Percentiles rank a stretch among this genome's conserved stretches.
Conservation (phyloP, 2,113 vertebrate genomes). For the Neomonachus schauinslandi region DNA sequence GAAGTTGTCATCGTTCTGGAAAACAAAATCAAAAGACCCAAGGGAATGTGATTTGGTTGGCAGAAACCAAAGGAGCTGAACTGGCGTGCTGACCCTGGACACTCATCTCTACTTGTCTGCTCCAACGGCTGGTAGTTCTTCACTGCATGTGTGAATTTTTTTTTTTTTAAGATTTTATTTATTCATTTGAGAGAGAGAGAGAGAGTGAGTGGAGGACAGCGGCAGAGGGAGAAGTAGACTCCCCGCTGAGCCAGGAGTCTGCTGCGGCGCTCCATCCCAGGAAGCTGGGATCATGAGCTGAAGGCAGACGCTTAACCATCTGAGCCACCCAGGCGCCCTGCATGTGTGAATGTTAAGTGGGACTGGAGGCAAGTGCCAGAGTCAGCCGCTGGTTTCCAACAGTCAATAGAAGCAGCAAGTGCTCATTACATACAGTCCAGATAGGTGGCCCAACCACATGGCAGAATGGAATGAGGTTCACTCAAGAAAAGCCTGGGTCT, state of each 20-base stretch:
- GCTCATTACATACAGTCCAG: background rate
- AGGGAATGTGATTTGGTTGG: background rate
- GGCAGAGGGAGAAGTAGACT: background rate
- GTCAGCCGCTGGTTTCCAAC: background rate
- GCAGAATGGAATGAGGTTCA: background rate
- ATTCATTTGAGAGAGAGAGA: background rate
- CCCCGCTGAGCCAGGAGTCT: background rate
- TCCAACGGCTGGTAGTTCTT: background rate
- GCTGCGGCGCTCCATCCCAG: background rate
- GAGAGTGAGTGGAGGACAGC: no score
- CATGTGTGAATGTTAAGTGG: background rate
- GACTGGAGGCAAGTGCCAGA: background rate
- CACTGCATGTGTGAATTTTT: background rate
- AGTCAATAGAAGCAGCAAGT: background rate
- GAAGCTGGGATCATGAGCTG: background rate
- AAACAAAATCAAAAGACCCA: slow-evolving; percentile 77
- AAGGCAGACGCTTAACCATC: background rate
- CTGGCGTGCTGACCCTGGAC: background rate
- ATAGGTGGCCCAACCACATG: background rate
- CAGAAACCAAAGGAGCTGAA: background rate
- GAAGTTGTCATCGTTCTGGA: slow-evolving; percentile 95
- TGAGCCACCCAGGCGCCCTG: background rate
- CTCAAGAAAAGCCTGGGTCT: background rate
- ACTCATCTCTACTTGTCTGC: background rate
- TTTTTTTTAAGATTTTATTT: background rate